Base-by-base conservation (phyloP, 2,797 vertebrate species). In the Coracias cyanogaster region DNA sequence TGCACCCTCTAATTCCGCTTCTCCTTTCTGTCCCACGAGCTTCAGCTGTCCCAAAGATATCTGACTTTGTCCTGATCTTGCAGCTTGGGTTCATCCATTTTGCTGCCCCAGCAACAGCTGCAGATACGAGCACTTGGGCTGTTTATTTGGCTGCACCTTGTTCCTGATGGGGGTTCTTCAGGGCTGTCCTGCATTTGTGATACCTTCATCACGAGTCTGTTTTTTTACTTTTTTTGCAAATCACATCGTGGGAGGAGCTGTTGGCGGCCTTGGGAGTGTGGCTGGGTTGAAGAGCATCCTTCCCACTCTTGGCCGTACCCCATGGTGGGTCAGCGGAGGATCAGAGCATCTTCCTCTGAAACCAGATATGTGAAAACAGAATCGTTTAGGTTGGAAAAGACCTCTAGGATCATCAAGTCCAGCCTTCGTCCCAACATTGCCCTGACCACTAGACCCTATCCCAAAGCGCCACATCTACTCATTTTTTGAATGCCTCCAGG, bases 251-350 rank as follows among this genome's bases (percentile, higher is more conserved):
- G 49, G n/a, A 28, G 29, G 81, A 89, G 8, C 15, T 0, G 0
- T 29, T 3, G 0, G 2, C 0, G 1, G 13, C 15, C 19, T 49
- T 37, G 33, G 31, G 33, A 74, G 25, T 3, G 0, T 0, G 0
- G 29, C 33, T 0, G 1, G 45, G 28, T 45, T 4, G 5, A 48
- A 83, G 10, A 92, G 4, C 21, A 51, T 60, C 69, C 39, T 62
- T 73, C 55, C 48, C 12, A 1, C 22, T 28, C 52, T 9, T 17
- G 11, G 28, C 35, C 7, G 2, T 15, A 20, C 17, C 20, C 48
- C 1, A 0, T 20, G 69, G 39, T 1, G 3, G 7, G 24, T 21
- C 3, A 3, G 51, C 65, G 18, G 7, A 41, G 41, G 15, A 76
- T 37, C 71, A 49, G 58, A 77, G 37, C 71, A 85, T 37, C 90